Percentiles rank a stretch among this genome's conserved stretches.
These are phyloP conservation scores for Xestia c-nigrum DNA, from an alignment of 2,888 invertebrate genomes.

Conservation along the genomic window DNA sequence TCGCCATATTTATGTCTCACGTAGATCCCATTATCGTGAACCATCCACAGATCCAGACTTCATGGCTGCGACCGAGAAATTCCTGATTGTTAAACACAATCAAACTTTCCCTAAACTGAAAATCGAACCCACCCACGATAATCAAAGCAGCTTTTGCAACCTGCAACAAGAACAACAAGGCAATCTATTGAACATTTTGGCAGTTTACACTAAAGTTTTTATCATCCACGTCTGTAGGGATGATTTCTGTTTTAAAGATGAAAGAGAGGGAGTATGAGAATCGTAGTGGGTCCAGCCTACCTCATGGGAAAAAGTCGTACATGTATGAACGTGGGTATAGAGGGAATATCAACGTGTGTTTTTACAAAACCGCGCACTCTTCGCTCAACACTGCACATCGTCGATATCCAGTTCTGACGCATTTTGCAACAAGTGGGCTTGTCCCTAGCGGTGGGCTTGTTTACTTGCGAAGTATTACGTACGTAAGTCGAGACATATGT, in stretches of 20 bases:
- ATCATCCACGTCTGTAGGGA: neutral
- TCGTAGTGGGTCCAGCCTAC: neutral
- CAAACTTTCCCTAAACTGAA: neutral
- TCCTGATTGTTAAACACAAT: neutral
- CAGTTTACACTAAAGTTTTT: neutral
- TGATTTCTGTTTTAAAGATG: neutral
- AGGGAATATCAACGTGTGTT: neutral
- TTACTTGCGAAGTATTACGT: slow-evolving; percentile 30
- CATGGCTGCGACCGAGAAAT: neutral
- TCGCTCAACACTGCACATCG: neutral
- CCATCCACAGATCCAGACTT: neutral
- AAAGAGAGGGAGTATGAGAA: neutral
- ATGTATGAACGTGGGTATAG: neutral
- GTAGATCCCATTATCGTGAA: neutral
- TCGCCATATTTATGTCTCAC: neutral
- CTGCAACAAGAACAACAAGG: neutral
- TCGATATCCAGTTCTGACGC: slow-evolving; percentile 29
- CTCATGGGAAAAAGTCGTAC: neutral
- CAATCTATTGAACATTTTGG: neutral
- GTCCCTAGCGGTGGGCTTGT: slow-evolving; percentile 47
- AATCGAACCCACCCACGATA: neutral
- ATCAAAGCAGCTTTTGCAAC: neutral
- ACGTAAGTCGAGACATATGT: neutral
- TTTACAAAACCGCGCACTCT: neutral
- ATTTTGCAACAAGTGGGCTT: slow-evolving; percentile 46